These are phyloP conservation scores for Saguinus midas DNA, from an alignment of 2,113 vertebrate species.

Conservation along the genomic window DNA sequence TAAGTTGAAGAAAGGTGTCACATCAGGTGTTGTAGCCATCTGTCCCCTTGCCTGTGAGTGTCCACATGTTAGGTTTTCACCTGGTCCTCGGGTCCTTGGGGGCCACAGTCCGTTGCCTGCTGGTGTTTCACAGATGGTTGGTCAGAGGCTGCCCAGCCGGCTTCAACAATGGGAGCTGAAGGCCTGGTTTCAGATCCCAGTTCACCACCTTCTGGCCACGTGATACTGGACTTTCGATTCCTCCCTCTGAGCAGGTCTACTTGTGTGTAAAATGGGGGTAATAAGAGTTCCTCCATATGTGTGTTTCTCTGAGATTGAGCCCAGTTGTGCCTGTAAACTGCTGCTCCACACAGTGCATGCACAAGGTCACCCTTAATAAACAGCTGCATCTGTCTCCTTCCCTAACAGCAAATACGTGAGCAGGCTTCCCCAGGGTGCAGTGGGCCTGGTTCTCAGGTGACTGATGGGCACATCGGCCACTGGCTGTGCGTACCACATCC, in stretches of 20 bases:
- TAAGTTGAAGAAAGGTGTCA: neutral
- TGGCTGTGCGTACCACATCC: neutral
- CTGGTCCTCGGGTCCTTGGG: neutral
- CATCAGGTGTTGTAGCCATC: neutral
- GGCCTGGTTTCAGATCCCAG: neutral
- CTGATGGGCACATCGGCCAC: fast-evolving
- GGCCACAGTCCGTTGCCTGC: neutral
- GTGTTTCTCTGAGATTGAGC: neutral
- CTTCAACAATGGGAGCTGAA: neutral
- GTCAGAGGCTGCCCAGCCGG: neutral
- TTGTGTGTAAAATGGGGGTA: too few relatives aligned
- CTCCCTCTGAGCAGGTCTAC: neutral
- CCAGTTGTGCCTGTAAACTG: neutral
- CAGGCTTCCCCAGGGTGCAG: neutral
- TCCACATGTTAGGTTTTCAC: neutral
- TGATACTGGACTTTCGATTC: neutral
- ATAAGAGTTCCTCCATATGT: neutral
- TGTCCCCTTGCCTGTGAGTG: neutral
- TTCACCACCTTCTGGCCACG: neutral
- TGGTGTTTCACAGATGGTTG: neutral
- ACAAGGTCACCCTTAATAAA: neutral
- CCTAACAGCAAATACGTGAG: too few relatives aligned
- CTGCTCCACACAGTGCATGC: neutral
- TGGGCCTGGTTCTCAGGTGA: neutral
- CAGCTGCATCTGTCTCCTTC: neutral